Percentiles rank a stretch among this genome's conserved stretches.
phyloP scores from a whole-genome alignment of 2,797 vertebrate genomes.

The Austrolebias charrua region DNA sequence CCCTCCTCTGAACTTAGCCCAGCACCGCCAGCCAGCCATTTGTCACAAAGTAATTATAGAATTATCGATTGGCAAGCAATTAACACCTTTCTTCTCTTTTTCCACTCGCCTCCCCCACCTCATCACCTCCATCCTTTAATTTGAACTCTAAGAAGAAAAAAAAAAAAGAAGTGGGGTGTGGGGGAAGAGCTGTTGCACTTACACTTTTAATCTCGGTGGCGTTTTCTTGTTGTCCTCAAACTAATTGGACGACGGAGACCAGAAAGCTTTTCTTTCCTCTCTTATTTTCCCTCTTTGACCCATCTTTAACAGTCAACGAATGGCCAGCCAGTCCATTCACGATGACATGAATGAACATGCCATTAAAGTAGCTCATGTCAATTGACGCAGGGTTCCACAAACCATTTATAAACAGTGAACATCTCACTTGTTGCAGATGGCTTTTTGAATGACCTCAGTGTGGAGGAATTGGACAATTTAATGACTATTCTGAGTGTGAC shows the following conservation, averaged over 20 bases:
- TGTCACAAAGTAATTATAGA: constrained; percentile 89
- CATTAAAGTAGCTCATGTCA: constrained; percentile 25
- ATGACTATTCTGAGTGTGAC: no score
- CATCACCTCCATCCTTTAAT: constrained; percentile 77
- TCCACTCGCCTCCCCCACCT: constrained; percentile 36
- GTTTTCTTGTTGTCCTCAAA: constrained; percentile 78
- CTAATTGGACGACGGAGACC: constrained; percentile 78
- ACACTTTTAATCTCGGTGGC: constrained; percentile 81
- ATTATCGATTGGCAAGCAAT: constrained; percentile 87
- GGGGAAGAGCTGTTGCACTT: constrained; percentile 62
- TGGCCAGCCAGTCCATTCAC: constrained; percentile 39
- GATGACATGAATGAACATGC: constrained; percentile 31
- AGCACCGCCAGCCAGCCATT: constrained; percentile 80
- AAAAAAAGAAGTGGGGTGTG: constrained; percentile 37
- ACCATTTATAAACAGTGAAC: no score
- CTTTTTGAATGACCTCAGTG: no score
- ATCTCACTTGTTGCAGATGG: no score
- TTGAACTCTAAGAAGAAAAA: constrained; percentile 74
- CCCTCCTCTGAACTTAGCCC: constrained; percentile 59
- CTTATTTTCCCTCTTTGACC: constrained; percentile 60
- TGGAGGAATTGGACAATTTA: no score
- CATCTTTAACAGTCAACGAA: constrained; percentile 56
- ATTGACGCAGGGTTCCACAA: no score
- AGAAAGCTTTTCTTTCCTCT: constrained; percentile 65
- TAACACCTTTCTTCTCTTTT: constrained; percentile 78